Conservation (phyloP, 2,888 invertebrate species). For the Hirtodrosophila duncani region DNA sequence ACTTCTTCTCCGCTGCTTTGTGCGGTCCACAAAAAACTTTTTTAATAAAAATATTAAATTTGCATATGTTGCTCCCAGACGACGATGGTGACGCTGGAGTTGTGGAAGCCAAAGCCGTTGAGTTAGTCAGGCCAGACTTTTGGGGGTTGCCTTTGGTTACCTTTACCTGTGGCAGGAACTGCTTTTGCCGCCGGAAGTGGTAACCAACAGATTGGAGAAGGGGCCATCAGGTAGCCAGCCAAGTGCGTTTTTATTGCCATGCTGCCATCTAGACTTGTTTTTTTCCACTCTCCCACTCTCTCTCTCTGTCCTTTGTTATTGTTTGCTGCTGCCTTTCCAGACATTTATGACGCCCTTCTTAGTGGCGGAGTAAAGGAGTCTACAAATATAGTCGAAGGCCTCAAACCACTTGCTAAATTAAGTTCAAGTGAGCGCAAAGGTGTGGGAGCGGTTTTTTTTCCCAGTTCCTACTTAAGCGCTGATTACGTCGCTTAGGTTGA, state of each 20-base stretch:
- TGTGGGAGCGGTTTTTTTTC: conserved; percentile 45
- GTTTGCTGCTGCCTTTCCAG: conserved; percentile 24
- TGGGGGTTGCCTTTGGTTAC: conserved; percentile 62
- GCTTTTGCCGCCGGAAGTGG: conserved; percentile 60
- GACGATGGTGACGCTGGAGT: conserved; percentile 11
- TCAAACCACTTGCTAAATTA: conserved; percentile 52
- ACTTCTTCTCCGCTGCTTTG: conserved; percentile 32
- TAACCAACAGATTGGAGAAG: too few relatives aligned
- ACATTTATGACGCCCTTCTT: conserved; percentile 34
- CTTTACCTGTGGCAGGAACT: conserved; percentile 55
- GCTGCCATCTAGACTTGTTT: conserved; percentile 2
- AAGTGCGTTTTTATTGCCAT: conserved; percentile 55
- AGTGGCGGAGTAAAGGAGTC: not conserved
- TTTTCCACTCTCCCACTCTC: not conserved
- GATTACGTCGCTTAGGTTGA: conserved; percentile 40
- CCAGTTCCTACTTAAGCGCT: conserved; percentile 48
- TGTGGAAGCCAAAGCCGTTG: conserved; percentile 1
- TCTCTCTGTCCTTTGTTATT: not conserved
- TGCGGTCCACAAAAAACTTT: conserved; percentile 59
- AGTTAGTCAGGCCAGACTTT: conserved; percentile 37
- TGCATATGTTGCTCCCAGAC: conserved; percentile 64
- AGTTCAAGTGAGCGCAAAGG: conserved; percentile 54
- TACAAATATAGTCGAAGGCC: not conserved
- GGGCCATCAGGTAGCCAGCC: too few relatives aligned
- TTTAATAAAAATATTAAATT: conserved; percentile 74